Evolutionary conservation across 2,888 invertebrate genomes (phyloP), one percentile per base, ranked within the genome.

Genomic region (Corbicula japonica): DNA sequence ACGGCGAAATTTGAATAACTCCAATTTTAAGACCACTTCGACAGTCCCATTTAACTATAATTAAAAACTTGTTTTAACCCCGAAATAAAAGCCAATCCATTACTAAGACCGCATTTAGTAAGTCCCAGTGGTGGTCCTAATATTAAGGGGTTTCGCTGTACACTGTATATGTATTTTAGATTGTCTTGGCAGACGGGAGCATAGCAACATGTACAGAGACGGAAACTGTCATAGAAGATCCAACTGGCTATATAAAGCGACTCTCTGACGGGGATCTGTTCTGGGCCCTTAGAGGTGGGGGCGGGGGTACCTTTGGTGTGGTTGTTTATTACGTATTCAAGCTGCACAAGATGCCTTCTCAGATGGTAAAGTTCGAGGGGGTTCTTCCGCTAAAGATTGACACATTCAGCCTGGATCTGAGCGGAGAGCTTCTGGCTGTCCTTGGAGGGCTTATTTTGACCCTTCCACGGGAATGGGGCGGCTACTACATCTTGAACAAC

Each of bases 281-380:
- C 54, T 87, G 87, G 87, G 85, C 87, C 1, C 60, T 85, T 5
- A 48, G 83, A 35, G 85, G 87, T n/a, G 86, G 87, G 6, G 87
- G 85, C 4, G 87, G 85, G 10, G 84, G 84, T 6, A 81, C 86
- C 1, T 86, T 76, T 35, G 85, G 82, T 0, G 80, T 85, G 2
- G 76, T 72, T 10, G 74, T 74, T 10, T 76, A 80, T 62, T 76
- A 74, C 35, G 60, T 78, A 0, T 85, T 66, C 63, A 83, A 80
- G 30, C 48, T 85, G 2, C 83, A 83, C 50, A 63, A 69, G 21
- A 48, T 63, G 32, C 78, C 78, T 4, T 0, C 60, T 0, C 35
- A 41, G 15, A 79, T 85, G 73, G 80, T 78, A 1, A 30, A 34
- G 3, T 28, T 78, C 2, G 34, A 23, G 1, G 54, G 70, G 3